Evolutionary conservation across 2,113 vertebrate species (phyloP), one percentile per base, ranked within the genome.

Genomic region (Entelurus aequoreus): DNA sequence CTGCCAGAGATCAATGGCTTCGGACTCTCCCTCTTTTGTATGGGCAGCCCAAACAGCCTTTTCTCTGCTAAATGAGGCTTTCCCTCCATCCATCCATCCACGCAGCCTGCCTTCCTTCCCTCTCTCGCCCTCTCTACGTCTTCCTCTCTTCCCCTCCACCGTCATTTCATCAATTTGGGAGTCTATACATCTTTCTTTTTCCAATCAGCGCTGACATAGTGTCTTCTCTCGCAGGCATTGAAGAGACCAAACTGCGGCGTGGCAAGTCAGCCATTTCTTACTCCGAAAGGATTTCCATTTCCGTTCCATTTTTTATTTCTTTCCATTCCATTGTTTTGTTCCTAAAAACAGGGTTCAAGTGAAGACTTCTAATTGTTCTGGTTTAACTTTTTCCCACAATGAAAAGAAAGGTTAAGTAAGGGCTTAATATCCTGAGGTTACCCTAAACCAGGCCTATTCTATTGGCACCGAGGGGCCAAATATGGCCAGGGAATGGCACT

Each of bases 1-100:
- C 87, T 90, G 93, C 92, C 88, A 89, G 94, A 96, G 95, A 99
- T 99, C 97, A 97, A 98, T 98, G 94, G 91, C 92, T 93, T 91
- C 92, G 93, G 94, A 93, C 95, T 95, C 93, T 92, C 92, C 88
- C 91, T 93, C 93, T 93, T 92, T 95, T 92, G 92, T 94, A 94
- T 91, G 90, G 94, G 90, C 92, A 91, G 91, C 63, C 92, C 92
- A 94, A 96, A 93, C 92, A 95, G 93, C 92, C 76, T 93, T 95
- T 94, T 94, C 89, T 92, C 89, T 90, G 91, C 93, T 94, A 95
- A 96, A 95, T 94, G 93, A 94, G 92, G 89, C 93, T 92, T 92
- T 92, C 91, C 92, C 72, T 75, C 77, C 64, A 63, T 79, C 78
- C 73, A 78, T 85, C 77, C 77, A 75, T 84, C 74, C 74, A 69